Percentiles rank a stretch among this genome's conserved stretches.
These are phyloP conservation scores for Eufriesea mexicana DNA, from an alignment of 1,140 invertebrate species.

Conservation along the genomic window DNA sequence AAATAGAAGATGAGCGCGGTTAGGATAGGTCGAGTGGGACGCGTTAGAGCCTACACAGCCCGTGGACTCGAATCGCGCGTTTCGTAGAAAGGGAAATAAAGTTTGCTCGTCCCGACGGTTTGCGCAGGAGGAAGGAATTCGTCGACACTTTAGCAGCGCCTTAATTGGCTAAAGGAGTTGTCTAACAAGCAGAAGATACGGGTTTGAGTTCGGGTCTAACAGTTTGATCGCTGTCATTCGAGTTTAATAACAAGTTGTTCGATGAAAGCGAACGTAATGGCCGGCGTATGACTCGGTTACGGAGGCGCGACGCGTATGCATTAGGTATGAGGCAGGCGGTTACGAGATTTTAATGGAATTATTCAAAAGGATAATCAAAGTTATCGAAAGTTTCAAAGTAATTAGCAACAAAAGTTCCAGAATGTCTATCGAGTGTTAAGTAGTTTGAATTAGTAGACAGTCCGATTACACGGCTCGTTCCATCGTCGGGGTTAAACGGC, in stretches of 20 bases:
- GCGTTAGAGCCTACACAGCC: not conserved
- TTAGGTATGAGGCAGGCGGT: not conserved
- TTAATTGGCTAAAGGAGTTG: not conserved
- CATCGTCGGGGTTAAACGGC: constrained; percentile 15
- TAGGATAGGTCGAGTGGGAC: not conserved
- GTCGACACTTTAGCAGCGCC: too few relatives aligned
- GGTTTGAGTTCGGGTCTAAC: not conserved
- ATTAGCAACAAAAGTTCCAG: constrained; percentile 36
- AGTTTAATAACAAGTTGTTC: not conserved
- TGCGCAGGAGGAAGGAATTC: not conserved
- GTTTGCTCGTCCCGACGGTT: not conserved
- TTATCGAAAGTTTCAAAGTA: constrained; percentile 32
- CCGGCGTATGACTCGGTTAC: not conserved
- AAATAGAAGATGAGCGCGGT: not conserved
- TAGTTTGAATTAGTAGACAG: constrained; percentile 34
- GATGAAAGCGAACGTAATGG: not conserved
- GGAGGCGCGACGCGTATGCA: not conserved
- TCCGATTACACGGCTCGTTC: constrained; percentile 46
- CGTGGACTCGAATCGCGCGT: not conserved
- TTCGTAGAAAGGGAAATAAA: not conserved
- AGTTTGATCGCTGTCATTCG: not conserved
- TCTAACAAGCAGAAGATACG: constrained; percentile 1
- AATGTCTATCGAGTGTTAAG: constrained; percentile 31
- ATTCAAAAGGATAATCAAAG: constrained; percentile 31
- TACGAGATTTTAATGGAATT: constrained; percentile 27